Evolutionary conservation across 2,888 invertebrate genomes (phyloP), one percentile per base, ranked within the genome.

Genomic region (Drosophila subquinaria): DNA sequence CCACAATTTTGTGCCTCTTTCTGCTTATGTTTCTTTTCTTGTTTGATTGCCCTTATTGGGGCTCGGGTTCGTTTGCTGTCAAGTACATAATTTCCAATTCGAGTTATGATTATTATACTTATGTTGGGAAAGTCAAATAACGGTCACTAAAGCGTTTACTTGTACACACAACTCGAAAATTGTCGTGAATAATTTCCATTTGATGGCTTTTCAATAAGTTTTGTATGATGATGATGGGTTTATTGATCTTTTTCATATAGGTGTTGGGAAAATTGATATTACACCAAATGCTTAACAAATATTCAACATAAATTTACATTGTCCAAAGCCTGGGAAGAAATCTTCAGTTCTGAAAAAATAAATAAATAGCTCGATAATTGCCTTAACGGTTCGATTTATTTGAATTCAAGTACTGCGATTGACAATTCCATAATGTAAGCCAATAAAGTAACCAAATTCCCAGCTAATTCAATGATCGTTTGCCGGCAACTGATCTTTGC

Each of bases 11-110:
- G 20, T 17, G 35, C 35, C 36, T 30, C 11, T 48, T 33, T 33
- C 30, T 38, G 20, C 20, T 9, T 53, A 8, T 45, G 48, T 30
- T 55, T 47, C 47, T 17, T 13, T 64, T 33, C 68, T 73, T 83
- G 73, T 84, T 84, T 88, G 89, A 89, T 89, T 84, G 85, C 85
- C 89, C 89, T 89, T 84, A 89, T 84, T 89, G 89, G 85, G 52
- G 36, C 27, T 33, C 30, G 59, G 35, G 55, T 42, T 53, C 40
- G 66, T 48, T 45, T 35, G 59, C 50, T 68, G 68, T 66, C 76
- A 63, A 63, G 67, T 66, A 68, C 81, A 89, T 78, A 70, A 88
- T 88, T 84, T 88, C 69, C 81, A 83, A 88, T 88, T 82, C 74
- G 65, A 86, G 76, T 82, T 88, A 90, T 88, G 86, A 86, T 90